phyloP scores from a whole-genome alignment of 2,888 invertebrate species.

The Drosophila flavopinicola region DNA sequence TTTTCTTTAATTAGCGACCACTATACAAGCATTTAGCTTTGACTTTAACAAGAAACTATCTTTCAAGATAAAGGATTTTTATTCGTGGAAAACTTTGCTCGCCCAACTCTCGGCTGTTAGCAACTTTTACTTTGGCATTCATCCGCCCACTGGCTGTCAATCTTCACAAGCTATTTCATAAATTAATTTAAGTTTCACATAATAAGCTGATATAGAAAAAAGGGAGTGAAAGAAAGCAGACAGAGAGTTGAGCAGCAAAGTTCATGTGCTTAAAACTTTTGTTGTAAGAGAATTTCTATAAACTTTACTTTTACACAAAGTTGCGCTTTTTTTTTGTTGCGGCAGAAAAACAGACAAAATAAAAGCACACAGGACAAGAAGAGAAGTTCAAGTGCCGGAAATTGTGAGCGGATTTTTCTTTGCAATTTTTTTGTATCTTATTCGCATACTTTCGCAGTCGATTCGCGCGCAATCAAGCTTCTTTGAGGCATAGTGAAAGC shows the following conservation, averaged over 20 bases:
- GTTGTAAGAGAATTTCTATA: slow-evolving; percentile 55
- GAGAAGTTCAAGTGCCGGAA: slow-evolving; percentile 70
- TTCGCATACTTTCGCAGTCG: slow-evolving; percentile 27
- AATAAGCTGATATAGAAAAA: slow-evolving; percentile 55
- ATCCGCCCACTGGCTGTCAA: slow-evolving; percentile 46
- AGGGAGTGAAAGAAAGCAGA: slow-evolving; percentile 8
- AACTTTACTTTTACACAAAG: slow-evolving; percentile 56
- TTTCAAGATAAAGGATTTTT: not conserved
- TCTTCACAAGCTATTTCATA: slow-evolving; percentile 60
- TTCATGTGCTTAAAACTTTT: slow-evolving; percentile 75
- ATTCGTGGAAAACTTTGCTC: not conserved
- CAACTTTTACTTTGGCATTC: slow-evolving; percentile 9
- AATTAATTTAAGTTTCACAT: slow-evolving; percentile 76
- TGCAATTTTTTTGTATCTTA: slow-evolving; percentile 8
- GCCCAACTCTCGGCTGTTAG: not conserved
- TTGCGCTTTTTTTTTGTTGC: slow-evolving; percentile 45
- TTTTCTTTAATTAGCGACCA: no score
- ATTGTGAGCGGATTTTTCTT: slow-evolving; percentile 52
- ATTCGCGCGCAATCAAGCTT: slow-evolving; percentile 53
- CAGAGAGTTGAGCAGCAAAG: slow-evolving; percentile 42
- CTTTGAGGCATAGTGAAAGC: slow-evolving; percentile 47
- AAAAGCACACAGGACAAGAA: slow-evolving; percentile 12
- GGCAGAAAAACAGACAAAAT: slow-evolving; percentile 32
- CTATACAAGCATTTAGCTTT: not conserved
- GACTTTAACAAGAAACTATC: not conserved